phyloP scores from a whole-genome alignment of 2,113 vertebrate species.

The Macquaria ambigua region DNA sequence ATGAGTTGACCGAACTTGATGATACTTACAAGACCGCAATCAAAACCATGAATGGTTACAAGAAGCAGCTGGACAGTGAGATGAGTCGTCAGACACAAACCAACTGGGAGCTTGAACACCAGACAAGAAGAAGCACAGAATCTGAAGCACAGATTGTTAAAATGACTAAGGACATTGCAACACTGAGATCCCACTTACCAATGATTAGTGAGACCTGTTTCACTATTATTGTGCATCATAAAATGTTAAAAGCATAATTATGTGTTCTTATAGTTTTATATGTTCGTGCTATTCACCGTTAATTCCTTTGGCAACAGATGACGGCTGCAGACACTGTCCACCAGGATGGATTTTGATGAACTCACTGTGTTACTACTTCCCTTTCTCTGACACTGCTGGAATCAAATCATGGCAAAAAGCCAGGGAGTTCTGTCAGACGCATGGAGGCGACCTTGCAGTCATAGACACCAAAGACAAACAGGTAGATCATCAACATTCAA shows the following conservation, averaged over 20 bases:
- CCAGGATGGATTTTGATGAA: slow-evolving; percentile 60
- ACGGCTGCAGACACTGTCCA: slow-evolving; percentile 63
- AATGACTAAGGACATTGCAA: slow-evolving; percentile 18
- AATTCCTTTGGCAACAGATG: slow-evolving; percentile 47
- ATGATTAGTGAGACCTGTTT: slow-evolving; percentile 52
- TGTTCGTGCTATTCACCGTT: background rate
- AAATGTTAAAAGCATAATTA: background rate
- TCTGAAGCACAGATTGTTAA: slow-evolving; percentile 28
- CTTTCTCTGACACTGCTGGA: background rate
- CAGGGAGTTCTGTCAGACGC: slow-evolving; percentile 51
- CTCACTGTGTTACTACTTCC: slow-evolving; percentile 63
- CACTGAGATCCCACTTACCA: slow-evolving; percentile 9
- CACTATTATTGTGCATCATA: background rate
- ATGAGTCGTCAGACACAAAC: slow-evolving; percentile 1
- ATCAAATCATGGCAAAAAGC: slow-evolving; percentile 44
- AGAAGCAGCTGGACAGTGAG: slow-evolving; percentile 13
- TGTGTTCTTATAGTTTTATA: background rate
- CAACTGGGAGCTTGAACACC: slow-evolving; percentile 52
- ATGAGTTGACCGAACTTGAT: slow-evolving; percentile 8
- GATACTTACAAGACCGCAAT: background rate
- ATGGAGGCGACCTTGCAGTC: slow-evolving; percentile 67
- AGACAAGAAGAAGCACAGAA: slow-evolving; percentile 32
- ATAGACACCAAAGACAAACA: slow-evolving; percentile 65
- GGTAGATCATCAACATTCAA: slow-evolving; percentile 20
- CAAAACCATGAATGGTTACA: background rate